These are phyloP conservation scores for Lamprologus sp. DNA, from an alignment of 2,113 vertebrate species.

Conservation along the genomic window DNA sequence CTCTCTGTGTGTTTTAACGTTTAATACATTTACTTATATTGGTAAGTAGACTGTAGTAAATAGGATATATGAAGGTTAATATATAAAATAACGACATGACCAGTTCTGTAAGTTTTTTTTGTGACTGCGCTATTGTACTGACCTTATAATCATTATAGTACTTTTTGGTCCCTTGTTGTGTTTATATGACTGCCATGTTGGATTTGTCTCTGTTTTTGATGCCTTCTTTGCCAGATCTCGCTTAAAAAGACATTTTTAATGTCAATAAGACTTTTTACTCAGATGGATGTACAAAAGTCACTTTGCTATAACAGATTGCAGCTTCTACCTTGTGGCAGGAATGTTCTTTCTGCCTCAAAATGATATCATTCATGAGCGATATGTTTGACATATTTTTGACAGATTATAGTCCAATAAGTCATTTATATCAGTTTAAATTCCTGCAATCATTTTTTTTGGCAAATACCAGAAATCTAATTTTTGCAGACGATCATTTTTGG, in stretches of 20 bases:
- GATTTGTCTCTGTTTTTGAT: neutral
- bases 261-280: neutral
- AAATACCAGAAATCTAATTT: rapidly evolving
- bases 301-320: neutral
- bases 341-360: neutral
- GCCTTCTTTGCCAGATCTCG: neutral
- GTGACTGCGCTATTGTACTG: neutral
- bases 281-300: neutral
- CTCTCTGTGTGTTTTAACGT: neutral
- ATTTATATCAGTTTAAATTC: neutral
- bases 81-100: neutral
- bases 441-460: neutral
- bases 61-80: rapidly evolving
- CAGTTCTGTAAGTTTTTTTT: neutral
- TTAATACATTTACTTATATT: neutral
- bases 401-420: neutral
- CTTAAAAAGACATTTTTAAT: neutral
- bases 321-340: neutral
- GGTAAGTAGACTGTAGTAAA: neutral
- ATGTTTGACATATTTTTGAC: neutral
- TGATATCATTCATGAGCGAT: neutral
- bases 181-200: neutral
- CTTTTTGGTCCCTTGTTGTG: neutral
- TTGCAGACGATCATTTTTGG: rapidly evolving
- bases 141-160: neutral